These are phyloP conservation scores for Heliconius nattereri DNA, from an alignment of 1,140 invertebrate species.

Conservation along the genomic window DNA sequence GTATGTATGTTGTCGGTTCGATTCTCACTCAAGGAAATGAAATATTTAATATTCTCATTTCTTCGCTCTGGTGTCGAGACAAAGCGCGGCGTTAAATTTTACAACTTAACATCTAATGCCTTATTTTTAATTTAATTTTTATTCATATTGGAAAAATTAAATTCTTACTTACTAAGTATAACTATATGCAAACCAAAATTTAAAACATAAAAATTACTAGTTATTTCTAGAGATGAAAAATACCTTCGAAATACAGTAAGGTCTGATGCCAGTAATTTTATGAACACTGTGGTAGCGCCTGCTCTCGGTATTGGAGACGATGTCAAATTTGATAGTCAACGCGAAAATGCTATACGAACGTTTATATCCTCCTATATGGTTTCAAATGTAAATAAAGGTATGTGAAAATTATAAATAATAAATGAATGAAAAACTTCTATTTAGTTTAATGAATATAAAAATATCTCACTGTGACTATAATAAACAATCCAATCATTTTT, in stretches of 20 bases:
- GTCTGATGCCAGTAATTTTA: constrained; percentile 44
- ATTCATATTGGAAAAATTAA: too few relatives aligned
- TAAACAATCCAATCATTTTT: too few relatives aligned
- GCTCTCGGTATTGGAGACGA: constrained; percentile 52
- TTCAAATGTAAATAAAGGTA: constrained; percentile 55
- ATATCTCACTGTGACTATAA: too few relatives aligned
- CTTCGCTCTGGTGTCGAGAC: too few relatives aligned
- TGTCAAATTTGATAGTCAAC: constrained; percentile 48
- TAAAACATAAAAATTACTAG: constrained; percentile 34
- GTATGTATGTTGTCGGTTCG: too few relatives aligned
- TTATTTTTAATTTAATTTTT: too few relatives aligned
- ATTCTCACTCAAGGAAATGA: too few relatives aligned
- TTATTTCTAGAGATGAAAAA: constrained; percentile 51
- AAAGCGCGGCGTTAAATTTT: too few relatives aligned
- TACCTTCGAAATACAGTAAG: constrained; percentile 44
- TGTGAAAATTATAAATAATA: not conserved
- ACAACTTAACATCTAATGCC: too few relatives aligned
- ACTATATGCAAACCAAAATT: not conserved
- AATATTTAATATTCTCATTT: too few relatives aligned
- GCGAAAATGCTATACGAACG: constrained; percentile 48
- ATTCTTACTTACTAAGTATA: not conserved
- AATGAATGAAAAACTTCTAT: too few relatives aligned
- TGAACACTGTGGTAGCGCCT: constrained; percentile 55
- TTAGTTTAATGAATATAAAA: too few relatives aligned
- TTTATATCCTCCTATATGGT: constrained; percentile 60